A percentile compares a stretch with the other conserved stretches of the same genome.
Conservation (phyloP, 2,888 invertebrate genomes). For the Diarsia dahlii region DNA sequence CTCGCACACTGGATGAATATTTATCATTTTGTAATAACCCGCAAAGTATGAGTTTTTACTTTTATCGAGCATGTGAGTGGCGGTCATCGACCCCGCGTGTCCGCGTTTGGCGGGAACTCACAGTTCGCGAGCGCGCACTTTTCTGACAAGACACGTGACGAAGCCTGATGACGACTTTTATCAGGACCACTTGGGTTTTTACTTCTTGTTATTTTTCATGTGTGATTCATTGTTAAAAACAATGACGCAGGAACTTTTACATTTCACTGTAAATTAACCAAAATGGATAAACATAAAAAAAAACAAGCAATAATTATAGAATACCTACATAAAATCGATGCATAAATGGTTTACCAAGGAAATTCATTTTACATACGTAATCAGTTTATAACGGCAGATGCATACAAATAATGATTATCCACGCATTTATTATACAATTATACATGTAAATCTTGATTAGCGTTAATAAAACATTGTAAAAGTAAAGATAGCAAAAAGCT, state of each 20-base stretch:
- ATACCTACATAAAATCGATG: neutral
- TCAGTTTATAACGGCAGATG: conserved; percentile 27
- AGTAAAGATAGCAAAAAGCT: conserved; percentile 19
- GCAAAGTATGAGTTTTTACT: conserved; percentile 86
- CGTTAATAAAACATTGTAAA: conserved; percentile 25
- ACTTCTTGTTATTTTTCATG: conserved; percentile 42
- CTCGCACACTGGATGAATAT: conserved; percentile 67
- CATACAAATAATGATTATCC: conserved; percentile 16
- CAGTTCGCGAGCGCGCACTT: conserved; percentile 72
- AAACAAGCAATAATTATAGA: neutral
- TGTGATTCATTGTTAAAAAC: conserved; percentile 59
- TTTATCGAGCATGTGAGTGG: conserved; percentile 82
- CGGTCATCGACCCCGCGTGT: conserved; percentile 75
- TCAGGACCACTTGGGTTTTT: conserved; percentile 62
- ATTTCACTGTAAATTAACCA: conserved; percentile 32
- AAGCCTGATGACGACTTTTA: conserved; percentile 54
- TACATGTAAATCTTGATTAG: conserved; percentile 24
- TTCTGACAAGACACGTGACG: conserved; percentile 64
- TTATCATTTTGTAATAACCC: conserved; percentile 73
- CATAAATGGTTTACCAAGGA: neutral
- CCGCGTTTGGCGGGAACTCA: conserved; percentile 77
- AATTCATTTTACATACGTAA: conserved; percentile 17
- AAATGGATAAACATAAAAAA: neutral
- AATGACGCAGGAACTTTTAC: conserved; percentile 27
- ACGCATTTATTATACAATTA: neutral